phyloP scores from a whole-genome alignment of 2,113 vertebrate species.

The Alethe diademata region DNA sequence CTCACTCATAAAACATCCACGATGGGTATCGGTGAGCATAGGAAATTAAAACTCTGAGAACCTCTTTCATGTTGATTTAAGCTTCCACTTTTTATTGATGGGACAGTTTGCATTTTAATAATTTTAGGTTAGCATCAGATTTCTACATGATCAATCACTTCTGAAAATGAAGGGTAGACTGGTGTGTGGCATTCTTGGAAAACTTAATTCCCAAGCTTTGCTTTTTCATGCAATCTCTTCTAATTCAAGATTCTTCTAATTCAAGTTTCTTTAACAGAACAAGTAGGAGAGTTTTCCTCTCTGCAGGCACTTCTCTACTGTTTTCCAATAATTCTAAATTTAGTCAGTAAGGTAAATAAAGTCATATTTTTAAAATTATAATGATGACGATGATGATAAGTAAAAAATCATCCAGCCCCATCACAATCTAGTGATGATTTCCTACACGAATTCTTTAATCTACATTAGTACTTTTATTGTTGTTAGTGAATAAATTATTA shows the following conservation, averaged over 20 bases:
- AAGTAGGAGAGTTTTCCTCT: background rate
- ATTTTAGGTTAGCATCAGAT: background rate
- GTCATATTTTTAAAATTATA: background rate
- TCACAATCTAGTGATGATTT: background rate
- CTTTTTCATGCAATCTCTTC: background rate
- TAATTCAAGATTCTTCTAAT: background rate
- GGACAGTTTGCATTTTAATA: background rate
- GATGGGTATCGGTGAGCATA: background rate
- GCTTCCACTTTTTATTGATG: background rate
- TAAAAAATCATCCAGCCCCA: background rate
- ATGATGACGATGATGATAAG: background rate
- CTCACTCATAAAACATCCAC: background rate
- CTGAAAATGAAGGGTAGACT: background rate
- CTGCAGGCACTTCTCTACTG: background rate
- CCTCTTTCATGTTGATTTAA: background rate
- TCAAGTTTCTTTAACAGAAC: background rate
- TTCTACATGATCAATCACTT: background rate
- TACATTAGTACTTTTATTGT: background rate
- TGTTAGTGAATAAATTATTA: constrained; percentile 5
- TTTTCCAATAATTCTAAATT: background rate
- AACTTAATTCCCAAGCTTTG: background rate
- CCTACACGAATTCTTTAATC: background rate
- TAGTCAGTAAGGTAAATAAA: background rate
- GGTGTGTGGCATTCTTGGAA: background rate
- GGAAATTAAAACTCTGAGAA: background rate